Percentiles rank a stretch among this genome's conserved stretches.
phyloP scores from a whole-genome alignment of 2,113 vertebrate species.

The Leptocoma aspasia region DNA sequence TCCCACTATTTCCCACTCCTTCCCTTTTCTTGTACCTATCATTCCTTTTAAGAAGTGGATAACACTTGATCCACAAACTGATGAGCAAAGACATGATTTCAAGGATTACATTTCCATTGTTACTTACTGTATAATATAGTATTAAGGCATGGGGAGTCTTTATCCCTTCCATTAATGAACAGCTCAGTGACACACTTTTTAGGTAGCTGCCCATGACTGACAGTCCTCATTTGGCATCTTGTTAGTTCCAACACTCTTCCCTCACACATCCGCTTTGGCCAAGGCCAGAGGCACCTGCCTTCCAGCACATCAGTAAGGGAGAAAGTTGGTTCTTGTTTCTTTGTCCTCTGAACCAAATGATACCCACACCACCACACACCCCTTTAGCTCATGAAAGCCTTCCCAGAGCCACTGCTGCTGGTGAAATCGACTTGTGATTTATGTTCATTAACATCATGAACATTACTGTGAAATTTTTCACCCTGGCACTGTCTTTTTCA shows the following conservation, averaged over 20 bases:
- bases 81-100: not conserved
- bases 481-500: not conserved
- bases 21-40: not conserved
- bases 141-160: not conserved
- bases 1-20: not conserved
- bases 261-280: not conserved
- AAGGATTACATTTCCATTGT: not conserved
- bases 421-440: not conserved
- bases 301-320: not conserved
- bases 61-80: not conserved
- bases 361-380: not conserved
- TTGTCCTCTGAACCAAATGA: not conserved
- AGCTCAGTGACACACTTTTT: not conserved
- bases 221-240: not conserved
- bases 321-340: not conserved
- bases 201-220: not conserved
- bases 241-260: not conserved
- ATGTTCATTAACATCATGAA: constrained; percentile 24
- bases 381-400: not conserved
- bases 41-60: not conserved
- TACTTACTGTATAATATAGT: not conserved
- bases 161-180: not conserved
- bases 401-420: not conserved
- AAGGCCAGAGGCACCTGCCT: not conserved
- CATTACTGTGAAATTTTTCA: constrained; percentile 24